A percentile compares a stretch with the other conserved stretches of the same genome.
Evolutionary conservation across 1,140 invertebrate species (phyloP).

Genomic region (Bombus breviceps): DNA sequence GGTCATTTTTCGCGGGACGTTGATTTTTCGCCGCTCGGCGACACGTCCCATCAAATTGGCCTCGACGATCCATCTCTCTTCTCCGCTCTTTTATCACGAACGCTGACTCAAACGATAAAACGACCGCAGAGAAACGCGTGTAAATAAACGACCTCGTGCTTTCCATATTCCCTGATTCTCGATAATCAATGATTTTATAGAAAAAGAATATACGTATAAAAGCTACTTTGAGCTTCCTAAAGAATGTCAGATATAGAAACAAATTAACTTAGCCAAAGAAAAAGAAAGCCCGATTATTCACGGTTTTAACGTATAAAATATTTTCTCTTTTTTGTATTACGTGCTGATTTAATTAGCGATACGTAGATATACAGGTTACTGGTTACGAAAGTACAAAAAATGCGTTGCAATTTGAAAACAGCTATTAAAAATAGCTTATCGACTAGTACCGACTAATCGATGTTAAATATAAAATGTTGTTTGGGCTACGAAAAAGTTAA

Average conservation of each 20-base stretch:
- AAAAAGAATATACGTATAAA: not conserved
- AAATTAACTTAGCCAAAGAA: too few relatives aligned
- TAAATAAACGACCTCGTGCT: not conserved
- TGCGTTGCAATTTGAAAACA: too few relatives aligned
- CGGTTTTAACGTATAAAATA: too few relatives aligned
- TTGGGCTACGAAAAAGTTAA: not conserved
- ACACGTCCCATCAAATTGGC: constrained; percentile 20
- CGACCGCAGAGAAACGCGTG: not conserved
- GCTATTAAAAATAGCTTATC: too few relatives aligned
- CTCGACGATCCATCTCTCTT: not conserved
- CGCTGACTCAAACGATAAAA: not conserved
- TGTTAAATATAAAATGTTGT: too few relatives aligned
- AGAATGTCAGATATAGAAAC: too few relatives aligned
- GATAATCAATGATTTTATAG: not conserved
- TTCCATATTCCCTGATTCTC: not conserved
- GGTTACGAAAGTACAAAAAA: too few relatives aligned
- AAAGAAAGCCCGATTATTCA: too few relatives aligned
- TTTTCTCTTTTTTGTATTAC: too few relatives aligned
- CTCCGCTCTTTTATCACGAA: not conserved
- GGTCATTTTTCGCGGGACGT: constrained; percentile 37
- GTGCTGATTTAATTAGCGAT: too few relatives aligned
- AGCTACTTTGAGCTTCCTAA: not conserved
- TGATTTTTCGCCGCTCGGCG: constrained; percentile 33
- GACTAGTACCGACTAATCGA: too few relatives aligned
- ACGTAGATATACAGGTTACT: too few relatives aligned